Evolutionary conservation across 2,113 vertebrate species (phyloP).

Genomic region (Oriolus oriolus): DNA sequence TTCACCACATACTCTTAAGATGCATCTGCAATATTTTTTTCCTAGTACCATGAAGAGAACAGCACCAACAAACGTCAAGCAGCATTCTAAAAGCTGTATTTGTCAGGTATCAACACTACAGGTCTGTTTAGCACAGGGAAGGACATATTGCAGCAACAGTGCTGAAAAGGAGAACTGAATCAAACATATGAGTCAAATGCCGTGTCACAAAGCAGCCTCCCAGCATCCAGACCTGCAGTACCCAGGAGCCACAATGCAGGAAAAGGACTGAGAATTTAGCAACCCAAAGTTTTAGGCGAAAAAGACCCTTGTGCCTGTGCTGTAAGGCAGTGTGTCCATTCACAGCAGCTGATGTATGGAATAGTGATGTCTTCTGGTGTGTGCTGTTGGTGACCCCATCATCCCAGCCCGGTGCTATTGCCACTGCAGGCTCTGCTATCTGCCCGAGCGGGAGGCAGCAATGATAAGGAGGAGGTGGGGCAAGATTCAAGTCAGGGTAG

Average conservation of each 20-base stretch:
- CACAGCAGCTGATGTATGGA: background rate
- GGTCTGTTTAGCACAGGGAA: background rate
- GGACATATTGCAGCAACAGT: background rate
- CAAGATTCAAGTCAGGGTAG: background rate
- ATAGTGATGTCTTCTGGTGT: background rate
- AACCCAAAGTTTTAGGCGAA: background rate
- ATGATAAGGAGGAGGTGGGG: background rate
- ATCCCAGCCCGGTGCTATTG: rapidly evolving
- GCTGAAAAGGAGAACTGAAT: background rate
- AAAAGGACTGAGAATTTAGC: background rate
- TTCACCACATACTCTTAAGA: background rate
- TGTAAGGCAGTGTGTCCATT: background rate
- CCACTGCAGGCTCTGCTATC: background rate
- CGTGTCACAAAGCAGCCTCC: background rate
- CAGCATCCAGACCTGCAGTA: rapidly evolving
- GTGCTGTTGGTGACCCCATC: background rate
- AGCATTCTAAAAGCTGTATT: background rate
- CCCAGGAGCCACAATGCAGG: rapidly evolving
- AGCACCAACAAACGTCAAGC: background rate
- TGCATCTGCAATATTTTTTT: background rate
- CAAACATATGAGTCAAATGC: rapidly evolving
- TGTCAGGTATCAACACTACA: background rate
- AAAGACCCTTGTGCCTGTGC: background rate
- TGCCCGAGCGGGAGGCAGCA: background rate
- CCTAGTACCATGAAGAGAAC: background rate